Conservation (phyloP, 2,113 vertebrate genomes). For the Clarias magur region DNA sequence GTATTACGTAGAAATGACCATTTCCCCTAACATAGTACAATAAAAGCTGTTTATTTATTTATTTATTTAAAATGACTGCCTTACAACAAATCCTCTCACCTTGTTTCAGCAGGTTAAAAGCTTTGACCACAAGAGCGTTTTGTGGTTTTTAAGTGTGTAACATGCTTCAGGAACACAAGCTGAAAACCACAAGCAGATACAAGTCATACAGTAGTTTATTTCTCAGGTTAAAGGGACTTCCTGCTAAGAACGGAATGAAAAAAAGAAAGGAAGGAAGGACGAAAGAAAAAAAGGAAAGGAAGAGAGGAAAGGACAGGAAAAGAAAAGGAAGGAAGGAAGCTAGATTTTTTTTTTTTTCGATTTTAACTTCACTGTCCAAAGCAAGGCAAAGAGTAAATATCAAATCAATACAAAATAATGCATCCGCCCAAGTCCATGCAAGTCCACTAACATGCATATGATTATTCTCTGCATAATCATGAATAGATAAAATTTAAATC, state of each 20-base stretch:
- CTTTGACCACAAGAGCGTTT: conserved; percentile 11
- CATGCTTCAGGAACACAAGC: conserved; percentile 6
- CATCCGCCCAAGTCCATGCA: neutral
- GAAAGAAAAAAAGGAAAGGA: neutral
- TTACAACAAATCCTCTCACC: neutral
- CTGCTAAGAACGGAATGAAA: neutral
- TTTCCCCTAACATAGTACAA: neutral
- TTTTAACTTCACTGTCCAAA: conserved; percentile 16
- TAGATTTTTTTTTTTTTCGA: neutral
- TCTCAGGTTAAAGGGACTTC: neutral
- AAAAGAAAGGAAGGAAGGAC: too few species aligned
- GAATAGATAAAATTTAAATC: neutral
- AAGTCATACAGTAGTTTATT: neutral
- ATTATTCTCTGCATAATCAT: neutral
- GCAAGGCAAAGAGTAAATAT: neutral
- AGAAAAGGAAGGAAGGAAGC: too few species aligned
- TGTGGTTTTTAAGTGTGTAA: conserved; percentile 33
- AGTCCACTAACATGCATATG: neutral
- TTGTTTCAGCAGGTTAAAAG: conserved; percentile 4
- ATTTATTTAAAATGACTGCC: neutral
- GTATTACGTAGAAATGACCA: neutral
- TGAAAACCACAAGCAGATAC: neutral
- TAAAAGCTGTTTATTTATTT: neutral
- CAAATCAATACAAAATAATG: neutral
- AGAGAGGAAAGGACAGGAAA: too few species aligned